Conservation (phyloP, 2,888 invertebrate genomes). For the Choreutis nemorana region DNA sequence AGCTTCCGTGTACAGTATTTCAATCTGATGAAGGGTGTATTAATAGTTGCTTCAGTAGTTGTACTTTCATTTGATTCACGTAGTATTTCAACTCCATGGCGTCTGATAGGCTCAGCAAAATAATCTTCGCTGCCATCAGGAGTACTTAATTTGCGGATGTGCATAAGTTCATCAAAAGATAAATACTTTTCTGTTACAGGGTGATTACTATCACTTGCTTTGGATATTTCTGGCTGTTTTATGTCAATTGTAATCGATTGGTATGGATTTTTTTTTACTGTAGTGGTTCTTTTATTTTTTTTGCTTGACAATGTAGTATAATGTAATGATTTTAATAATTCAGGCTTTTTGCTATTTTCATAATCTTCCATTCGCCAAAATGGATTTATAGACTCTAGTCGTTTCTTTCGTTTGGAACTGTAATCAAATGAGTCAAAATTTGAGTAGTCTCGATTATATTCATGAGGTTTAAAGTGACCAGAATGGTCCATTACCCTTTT, state of each 20-base stretch:
- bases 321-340: slow-evolving; percentile 31
- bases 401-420: slow-evolving; percentile 30
- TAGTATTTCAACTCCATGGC: not conserved
- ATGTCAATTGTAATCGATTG: no score
- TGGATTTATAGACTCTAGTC: slow-evolving; percentile 27
- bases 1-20: slow-evolving; percentile 47
- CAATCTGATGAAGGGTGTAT: slow-evolving; percentile 30
- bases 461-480: no score
- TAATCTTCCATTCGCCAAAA: slow-evolving; percentile 43
- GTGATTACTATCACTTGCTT: slow-evolving; percentile 12
- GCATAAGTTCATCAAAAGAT: slow-evolving; percentile 55
- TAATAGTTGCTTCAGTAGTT: slow-evolving; percentile 25
- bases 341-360: slow-evolving; percentile 18
- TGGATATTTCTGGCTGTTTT: slow-evolving; percentile 14
- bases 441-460: no score
- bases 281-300: slow-evolving; percentile 19
- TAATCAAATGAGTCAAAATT: slow-evolving; percentile 24
- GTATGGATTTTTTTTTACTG: slow-evolving; percentile 11
- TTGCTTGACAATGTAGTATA: slow-evolving; percentile 36
- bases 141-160: slow-evolving; percentile 35
- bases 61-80: slow-evolving; percentile 7
- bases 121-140: slow-evolving; percentile 18
- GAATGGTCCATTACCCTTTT: no score
- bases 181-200: slow-evolving; percentile 43
- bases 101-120: slow-evolving; percentile 16